Evolutionary conservation across 2,113 vertebrate species (phyloP).

Genomic region (Corythornis madagascariensis): DNA sequence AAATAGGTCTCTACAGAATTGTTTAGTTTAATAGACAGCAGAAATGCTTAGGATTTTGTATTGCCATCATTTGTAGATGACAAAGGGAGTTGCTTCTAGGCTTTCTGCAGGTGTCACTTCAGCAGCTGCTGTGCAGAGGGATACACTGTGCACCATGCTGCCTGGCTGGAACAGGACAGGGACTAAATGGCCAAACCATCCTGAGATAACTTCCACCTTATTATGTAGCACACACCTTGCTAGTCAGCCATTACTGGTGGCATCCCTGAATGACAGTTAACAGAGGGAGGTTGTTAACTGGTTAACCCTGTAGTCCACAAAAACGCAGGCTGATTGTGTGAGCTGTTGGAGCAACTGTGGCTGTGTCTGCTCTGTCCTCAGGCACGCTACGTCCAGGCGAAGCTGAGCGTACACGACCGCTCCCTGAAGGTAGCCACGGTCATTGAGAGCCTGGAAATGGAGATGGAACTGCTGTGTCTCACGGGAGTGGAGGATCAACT

Average conservation of each 20-base stretch:
- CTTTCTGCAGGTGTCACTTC: background rate
- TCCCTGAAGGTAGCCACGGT: conserved; percentile 96
- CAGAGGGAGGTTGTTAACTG: background rate
- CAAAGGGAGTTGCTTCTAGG: background rate
- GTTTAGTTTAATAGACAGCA: background rate
- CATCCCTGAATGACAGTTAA: background rate
- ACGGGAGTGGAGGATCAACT: conserved; percentile 97
- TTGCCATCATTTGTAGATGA: background rate
- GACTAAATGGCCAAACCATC: background rate
- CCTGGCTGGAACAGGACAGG: background rate
- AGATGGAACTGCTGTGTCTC: conserved; percentile 96
- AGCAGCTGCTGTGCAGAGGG: background rate
- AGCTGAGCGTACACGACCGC: conserved; percentile 95
- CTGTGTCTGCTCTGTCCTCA: conserved; percentile 55
- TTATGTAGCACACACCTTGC: background rate
- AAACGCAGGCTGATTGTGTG: too few relatives aligned
- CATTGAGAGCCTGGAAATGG: conserved; percentile 97
- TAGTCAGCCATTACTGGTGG: rapidly evolving
- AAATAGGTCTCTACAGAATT: background rate
- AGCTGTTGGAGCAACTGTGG: background rate
- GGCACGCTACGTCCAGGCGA: conserved; percentile 94
- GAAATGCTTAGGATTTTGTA: background rate
- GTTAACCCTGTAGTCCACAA: background rate
- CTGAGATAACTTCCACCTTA: background rate
- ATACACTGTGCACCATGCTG: background rate